These are phyloP conservation scores for Pseudorasbora parva DNA, from an alignment of 2,113 vertebrate genomes.

Conservation along the genomic window DNA sequence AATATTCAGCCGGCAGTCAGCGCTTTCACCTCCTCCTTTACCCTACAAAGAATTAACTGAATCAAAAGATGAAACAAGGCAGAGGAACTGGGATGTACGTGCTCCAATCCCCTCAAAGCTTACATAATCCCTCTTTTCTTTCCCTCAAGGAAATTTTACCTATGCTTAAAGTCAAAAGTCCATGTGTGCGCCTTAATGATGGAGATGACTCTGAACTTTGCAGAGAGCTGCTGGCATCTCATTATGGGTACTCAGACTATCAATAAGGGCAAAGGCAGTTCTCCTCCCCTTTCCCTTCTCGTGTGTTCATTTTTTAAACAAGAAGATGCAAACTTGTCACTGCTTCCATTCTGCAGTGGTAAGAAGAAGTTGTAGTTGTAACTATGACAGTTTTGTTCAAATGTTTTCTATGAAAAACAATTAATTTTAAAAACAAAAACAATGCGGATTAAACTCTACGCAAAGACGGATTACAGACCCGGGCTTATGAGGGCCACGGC, in stretches of 20 bases:
- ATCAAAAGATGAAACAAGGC: constrained; percentile 76
- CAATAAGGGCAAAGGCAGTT: not conserved
- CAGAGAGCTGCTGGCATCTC: constrained; percentile 63
- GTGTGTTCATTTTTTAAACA: not conserved
- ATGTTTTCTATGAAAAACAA: not conserved
- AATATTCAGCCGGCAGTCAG: constrained; percentile 59
- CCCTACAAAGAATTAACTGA: constrained; percentile 72
- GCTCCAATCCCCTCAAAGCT: constrained; percentile 75
- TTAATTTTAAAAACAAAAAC: not conserved
- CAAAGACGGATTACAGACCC: not conserved
- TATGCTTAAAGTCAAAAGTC: constrained; percentile 70
- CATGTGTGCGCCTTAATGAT: constrained; percentile 68
- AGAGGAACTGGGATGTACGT: constrained; percentile 71
- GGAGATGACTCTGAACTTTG: constrained; percentile 60
- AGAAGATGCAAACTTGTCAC: not conserved
- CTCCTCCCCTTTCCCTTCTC: not conserved
- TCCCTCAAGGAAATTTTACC: constrained; percentile 66
- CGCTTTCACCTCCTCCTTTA: constrained; percentile 57
- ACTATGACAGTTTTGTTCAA: not conserved
- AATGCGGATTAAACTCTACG: not conserved
- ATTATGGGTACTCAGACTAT: constrained; percentile 13
- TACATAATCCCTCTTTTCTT: constrained; percentile 78
- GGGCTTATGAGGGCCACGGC: not conserved
- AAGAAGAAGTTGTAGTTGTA: not conserved
- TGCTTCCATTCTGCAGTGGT: not conserved